Conservation (phyloP, 2,888 invertebrate species). For the Drosophila trichaetosa region DNA sequence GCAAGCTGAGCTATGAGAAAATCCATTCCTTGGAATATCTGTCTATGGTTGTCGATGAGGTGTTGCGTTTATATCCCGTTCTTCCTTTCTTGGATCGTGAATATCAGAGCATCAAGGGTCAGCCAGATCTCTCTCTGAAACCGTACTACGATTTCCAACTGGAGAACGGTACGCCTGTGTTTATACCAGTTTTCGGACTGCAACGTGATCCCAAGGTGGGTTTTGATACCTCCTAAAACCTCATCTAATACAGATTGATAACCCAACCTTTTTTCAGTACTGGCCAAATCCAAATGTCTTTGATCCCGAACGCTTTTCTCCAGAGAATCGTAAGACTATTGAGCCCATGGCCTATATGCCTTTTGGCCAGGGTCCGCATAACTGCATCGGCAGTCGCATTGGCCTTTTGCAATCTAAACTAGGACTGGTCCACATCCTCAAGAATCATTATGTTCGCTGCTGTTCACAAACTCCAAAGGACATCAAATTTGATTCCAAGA, state of each 20-base stretch:
- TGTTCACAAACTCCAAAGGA: conserved; percentile 67
- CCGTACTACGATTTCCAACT: conserved; percentile 78
- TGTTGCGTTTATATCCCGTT: conserved; percentile 83
- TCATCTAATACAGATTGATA: too few species aligned
- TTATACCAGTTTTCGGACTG: conserved; percentile 81
- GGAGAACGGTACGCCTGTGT: conserved; percentile 81
- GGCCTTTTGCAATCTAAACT: conserved; percentile 81
- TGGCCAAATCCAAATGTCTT: conserved; percentile 82
- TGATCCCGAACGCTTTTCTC: conserved; percentile 83
- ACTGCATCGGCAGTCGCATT: conserved; percentile 84
- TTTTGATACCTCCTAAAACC: too few species aligned
- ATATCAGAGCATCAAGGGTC: conserved; percentile 61
- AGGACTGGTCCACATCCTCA: conserved; percentile 82
- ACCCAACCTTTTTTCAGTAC: conserved; percentile 59
- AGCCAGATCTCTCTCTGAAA: conserved; percentile 73
- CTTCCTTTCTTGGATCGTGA: conserved; percentile 83
- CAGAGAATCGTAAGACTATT: conserved; percentile 73
- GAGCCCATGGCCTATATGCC: conserved; percentile 79
- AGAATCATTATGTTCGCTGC: conserved; percentile 77
- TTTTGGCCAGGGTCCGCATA: conserved; percentile 82
- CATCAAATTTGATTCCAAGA: conserved; percentile 78
- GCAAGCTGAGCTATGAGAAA: conserved; percentile 84
- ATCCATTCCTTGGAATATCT: conserved; percentile 85
- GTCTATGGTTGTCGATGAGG: conserved; percentile 84
- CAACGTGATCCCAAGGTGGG: conserved; percentile 83